phyloP scores from a whole-genome alignment of 2,113 vertebrate genomes.

The Diadophis punctatus region DNA sequence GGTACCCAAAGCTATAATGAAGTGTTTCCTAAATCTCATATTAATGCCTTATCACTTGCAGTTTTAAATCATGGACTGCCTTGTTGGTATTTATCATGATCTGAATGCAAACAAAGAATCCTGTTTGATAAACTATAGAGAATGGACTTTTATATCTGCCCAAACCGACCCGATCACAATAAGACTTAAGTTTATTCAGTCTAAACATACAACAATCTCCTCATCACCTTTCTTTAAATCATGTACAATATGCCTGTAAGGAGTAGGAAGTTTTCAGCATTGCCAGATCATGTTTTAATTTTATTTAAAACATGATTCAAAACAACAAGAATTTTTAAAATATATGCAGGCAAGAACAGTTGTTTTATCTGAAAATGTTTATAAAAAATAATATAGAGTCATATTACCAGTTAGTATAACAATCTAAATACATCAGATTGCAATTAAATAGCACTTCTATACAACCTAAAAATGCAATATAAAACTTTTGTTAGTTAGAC shows the following conservation, averaged over 20 bases:
- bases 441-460: not conserved
- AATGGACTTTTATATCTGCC: too few species aligned
- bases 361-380: not conserved
- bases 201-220: not conserved
- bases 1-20: not conserved
- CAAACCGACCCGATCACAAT: not conserved
- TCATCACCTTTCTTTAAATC: not conserved
- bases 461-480: not conserved
- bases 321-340: not conserved
- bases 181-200: not conserved
- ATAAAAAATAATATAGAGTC: not conserved
- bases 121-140: not conserved
- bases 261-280: too few species aligned
- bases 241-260: not conserved
- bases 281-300: not conserved
- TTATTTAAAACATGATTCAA: not conserved
- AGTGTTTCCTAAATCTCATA: not conserved
- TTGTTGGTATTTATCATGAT: not conserved
- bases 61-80: not conserved
- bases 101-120: not conserved
- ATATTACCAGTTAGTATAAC: not conserved
- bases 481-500: not conserved
- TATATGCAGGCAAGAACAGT: not conserved
- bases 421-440: not conserved
- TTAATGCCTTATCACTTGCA: not conserved